Evolutionary conservation across 2,797 vertebrate genomes (phyloP).

Genomic region (Melanogrammus aeglefinus): DNA sequence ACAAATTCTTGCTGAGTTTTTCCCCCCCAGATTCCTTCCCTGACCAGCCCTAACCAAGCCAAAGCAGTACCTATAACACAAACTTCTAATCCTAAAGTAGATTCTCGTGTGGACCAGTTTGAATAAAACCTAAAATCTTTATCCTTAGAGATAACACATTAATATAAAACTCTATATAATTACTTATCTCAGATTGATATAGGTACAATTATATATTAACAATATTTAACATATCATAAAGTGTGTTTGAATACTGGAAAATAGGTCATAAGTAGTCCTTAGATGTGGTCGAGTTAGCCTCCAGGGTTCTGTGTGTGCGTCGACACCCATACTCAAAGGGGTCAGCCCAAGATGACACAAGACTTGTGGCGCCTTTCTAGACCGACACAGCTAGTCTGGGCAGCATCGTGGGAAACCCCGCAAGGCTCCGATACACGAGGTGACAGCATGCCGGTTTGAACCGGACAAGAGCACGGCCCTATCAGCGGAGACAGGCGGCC

Average conservation of each 20-base stretch:
- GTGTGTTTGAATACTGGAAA: background rate
- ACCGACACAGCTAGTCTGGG: background rate
- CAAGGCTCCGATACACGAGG: background rate
- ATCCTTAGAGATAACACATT: background rate
- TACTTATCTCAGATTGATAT: background rate
- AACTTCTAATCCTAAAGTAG: no score
- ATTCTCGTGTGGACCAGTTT: background rate
- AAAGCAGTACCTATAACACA: constrained; percentile 1
- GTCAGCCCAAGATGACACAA: background rate
- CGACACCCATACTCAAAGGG: background rate
- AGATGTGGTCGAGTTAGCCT: background rate
- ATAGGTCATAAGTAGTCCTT: background rate
- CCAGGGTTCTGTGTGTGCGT: background rate
- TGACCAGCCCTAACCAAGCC: background rate
- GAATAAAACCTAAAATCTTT: background rate
- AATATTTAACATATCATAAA: background rate
- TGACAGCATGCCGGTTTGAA: constrained; percentile 42
- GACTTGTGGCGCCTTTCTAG: background rate
- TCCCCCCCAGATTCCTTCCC: background rate
- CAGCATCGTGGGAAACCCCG: background rate
- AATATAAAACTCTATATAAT: background rate
- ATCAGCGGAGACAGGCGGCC: constrained; percentile 25
- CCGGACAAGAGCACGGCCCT: constrained; percentile 17
- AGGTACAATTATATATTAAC: background rate
- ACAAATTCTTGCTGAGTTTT: background rate